Evolutionary conservation across 1,140 invertebrate species (phyloP).

Genomic region (Lordiphosa collinella): DNA sequence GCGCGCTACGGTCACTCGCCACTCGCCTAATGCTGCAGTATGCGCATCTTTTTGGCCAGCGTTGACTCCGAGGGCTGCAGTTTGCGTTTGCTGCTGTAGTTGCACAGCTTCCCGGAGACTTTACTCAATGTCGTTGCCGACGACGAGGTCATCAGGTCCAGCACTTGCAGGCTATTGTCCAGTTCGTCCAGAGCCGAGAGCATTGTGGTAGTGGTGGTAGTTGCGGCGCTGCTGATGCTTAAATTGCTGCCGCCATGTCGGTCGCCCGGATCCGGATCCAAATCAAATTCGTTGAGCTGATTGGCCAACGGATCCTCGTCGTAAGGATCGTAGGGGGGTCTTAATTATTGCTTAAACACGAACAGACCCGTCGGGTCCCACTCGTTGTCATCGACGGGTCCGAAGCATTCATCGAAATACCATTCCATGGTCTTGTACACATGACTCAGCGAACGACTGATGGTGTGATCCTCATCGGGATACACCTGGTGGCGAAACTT

Average conservation of each 20-base stretch:
- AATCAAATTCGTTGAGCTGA: slow-evolving; percentile 63
- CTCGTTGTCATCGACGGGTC: slow-evolving; percentile 85
- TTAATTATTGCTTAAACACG: slow-evolving; percentile 79
- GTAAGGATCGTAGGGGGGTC: slow-evolving; percentile 75
- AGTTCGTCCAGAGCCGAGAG: slow-evolving; percentile 60
- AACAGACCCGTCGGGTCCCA: slow-evolving; percentile 83
- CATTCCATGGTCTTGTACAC: slow-evolving; percentile 90
- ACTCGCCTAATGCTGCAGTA: slow-evolving; percentile 52
- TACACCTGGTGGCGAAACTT: slow-evolving; percentile 91
- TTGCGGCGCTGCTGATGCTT: slow-evolving; percentile 25
- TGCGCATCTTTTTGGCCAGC: slow-evolving; percentile 58
- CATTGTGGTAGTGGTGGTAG: slow-evolving; percentile 36
- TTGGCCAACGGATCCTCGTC: slow-evolving; percentile 72
- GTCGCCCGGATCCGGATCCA: slow-evolving; percentile 30
- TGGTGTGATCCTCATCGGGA: slow-evolving; percentile 89
- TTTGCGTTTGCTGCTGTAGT: slow-evolving; percentile 63
- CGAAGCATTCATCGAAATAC: slow-evolving; percentile 91
- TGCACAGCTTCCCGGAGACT: slow-evolving; percentile 58
- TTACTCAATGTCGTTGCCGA: slow-evolving; percentile 63
- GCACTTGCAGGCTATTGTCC: slow-evolving; percentile 52
- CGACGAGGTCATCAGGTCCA: slow-evolving; percentile 64
- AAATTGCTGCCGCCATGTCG: slow-evolving; percentile 24
- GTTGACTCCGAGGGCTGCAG: slow-evolving; percentile 58
- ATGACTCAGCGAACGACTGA: slow-evolving; percentile 86
- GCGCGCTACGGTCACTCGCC: too few relatives aligned